Conservation (phyloP, 2,113 vertebrate genomes). For the zebrafish (Danio rerio) region DNA sequence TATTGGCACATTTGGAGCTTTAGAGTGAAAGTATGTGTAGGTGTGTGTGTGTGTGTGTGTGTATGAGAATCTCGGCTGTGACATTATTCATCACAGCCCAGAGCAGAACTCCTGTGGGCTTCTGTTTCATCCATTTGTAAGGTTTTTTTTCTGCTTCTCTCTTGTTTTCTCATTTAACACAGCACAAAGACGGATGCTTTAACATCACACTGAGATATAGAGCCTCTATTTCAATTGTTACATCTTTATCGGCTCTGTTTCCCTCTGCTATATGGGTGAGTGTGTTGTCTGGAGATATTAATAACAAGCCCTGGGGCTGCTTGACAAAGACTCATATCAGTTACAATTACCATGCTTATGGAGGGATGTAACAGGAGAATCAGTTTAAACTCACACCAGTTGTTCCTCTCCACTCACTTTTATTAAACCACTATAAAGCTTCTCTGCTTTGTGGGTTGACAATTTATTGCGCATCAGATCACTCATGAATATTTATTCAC, state of each 20-base stretch:
- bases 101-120: slow-evolving; percentile 21
- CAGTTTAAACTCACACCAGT: slow-evolving; percentile 19
- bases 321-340: slow-evolving; percentile 36
- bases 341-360: slow-evolving; percentile 29
- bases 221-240: slow-evolving; percentile 14
- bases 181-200: slow-evolving; percentile 27
- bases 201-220: slow-evolving; percentile 26
- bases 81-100: slow-evolving; percentile 38
- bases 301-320: slow-evolving; percentile 29
- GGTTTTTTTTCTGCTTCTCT: slow-evolving; percentile 23
- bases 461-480: neutral
- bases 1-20: slow-evolving; percentile 30
- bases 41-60: slow-evolving; percentile 16
- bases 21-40: neutral
- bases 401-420: neutral
- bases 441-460: neutral
- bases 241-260: neutral
- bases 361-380: slow-evolving; percentile 25
- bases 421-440: neutral
- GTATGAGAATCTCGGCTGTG: slow-evolving; percentile 24
- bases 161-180: slow-evolving; percentile 36
- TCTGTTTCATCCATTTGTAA: slow-evolving; percentile 25
- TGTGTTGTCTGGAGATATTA: slow-evolving; percentile 33
- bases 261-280: neutral
- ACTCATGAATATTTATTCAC: neutral